Percentiles rank a stretch among this genome's conserved stretches.
Conservation (phyloP, 1,140 invertebrate genomes). For the Drosophila ironensis region DNA sequence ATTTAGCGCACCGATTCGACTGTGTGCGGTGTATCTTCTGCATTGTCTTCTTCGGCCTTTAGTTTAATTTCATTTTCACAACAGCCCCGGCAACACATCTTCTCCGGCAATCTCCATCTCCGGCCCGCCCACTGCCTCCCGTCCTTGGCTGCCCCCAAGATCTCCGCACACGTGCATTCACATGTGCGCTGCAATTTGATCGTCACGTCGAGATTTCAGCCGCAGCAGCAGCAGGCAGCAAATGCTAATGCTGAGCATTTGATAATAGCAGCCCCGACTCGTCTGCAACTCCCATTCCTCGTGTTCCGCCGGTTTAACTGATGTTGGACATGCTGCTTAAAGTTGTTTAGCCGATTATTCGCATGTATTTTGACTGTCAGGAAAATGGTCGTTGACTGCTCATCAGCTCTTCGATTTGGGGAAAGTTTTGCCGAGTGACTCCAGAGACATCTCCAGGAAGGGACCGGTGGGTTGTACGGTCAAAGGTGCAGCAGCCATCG, state of each 20-base stretch:
- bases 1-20: constrained; percentile 54
- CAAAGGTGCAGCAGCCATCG: not conserved
- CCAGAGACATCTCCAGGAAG: not conserved
- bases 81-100: constrained; percentile 29
- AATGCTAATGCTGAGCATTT: constrained; percentile 77
- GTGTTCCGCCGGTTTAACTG: constrained; percentile 14
- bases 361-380: constrained; percentile 45
- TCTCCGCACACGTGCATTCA: constrained; percentile 58
- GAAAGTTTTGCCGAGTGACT: constrained; percentile 30
- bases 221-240: constrained; percentile 31
- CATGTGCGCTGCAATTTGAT: constrained; percentile 76
- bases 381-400: constrained; percentile 41
- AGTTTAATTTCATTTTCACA: constrained; percentile 77
- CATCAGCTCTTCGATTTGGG: constrained; percentile 37
- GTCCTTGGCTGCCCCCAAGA: not conserved
- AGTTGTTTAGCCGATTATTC: constrained; percentile 52
- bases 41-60: constrained; percentile 39
- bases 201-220: constrained; percentile 59
- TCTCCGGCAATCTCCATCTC: not conserved
- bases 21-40: not conserved
- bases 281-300: not conserved
- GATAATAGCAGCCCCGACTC: constrained; percentile 52
- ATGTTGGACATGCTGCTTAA: constrained; percentile 45
- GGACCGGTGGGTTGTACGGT: not conserved
- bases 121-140: not conserved